Evolutionary conservation across 2,113 vertebrate species (phyloP).

Genomic region (Phalacrocorax pelagicus): DNA sequence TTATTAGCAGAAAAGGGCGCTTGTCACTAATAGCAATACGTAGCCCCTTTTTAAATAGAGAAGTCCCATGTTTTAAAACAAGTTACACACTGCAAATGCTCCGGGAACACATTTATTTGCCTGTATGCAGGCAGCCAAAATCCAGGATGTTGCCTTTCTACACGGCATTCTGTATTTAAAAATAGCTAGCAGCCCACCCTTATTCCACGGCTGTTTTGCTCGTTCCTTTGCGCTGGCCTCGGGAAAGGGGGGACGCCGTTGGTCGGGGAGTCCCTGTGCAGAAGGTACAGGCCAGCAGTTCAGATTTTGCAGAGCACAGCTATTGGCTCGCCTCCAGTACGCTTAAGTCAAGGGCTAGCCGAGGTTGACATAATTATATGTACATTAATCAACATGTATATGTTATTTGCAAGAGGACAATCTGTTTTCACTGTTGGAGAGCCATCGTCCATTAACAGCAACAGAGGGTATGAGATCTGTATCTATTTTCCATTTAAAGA

Average conservation of each 20-base stretch:
- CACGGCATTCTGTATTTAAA: accelerated
- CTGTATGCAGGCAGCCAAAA: too few relatives aligned
- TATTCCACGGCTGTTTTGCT: accelerated
- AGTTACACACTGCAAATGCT: accelerated
- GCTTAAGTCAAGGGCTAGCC: not conserved
- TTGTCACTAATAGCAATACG: accelerated
- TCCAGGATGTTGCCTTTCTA: accelerated
- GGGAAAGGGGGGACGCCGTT: accelerated
- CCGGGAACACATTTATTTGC: not conserved
- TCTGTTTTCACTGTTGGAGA: not conserved
- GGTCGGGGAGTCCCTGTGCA: accelerated
- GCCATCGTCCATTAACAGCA: not conserved
- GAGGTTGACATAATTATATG: not conserved
- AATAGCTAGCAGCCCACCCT: accelerated
- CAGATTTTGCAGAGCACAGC: not conserved
- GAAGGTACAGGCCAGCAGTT: accelerated
- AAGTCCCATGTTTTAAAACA: not conserved
- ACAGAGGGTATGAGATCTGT: not conserved
- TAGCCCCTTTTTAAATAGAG: not conserved
- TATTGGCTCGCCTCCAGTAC: accelerated
- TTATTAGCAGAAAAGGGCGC: not conserved
- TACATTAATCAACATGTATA: not conserved
- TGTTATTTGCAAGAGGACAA: not conserved
- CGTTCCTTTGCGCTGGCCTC: not conserved
- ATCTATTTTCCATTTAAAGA: not conserved